Evolutionary conservation across 2,113 vertebrate genomes (phyloP).

Genomic region (Rhea pennata): DNA sequence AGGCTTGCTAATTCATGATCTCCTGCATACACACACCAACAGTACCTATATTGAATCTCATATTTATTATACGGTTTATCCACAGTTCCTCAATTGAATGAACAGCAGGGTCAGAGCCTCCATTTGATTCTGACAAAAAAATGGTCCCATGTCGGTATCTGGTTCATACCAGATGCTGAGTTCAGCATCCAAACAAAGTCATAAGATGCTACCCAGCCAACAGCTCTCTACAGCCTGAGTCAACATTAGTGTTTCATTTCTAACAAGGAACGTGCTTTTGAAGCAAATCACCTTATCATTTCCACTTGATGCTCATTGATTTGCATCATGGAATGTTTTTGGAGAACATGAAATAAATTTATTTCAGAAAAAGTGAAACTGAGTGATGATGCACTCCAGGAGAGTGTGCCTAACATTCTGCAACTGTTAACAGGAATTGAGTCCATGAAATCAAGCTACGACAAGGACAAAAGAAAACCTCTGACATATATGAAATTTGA

Average conservation of each 20-base stretch:
- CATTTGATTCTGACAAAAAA: background rate
- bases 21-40: background rate
- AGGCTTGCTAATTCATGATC: background rate
- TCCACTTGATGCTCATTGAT: background rate
- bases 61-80: background rate
- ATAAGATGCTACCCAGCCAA: background rate
- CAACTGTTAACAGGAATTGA: background rate
- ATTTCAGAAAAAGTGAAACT: background rate
- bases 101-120: background rate
- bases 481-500: background rate
- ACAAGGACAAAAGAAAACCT: rapidly evolving
- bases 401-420: background rate
- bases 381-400: background rate
- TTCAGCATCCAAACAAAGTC: background rate
- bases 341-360: background rate
- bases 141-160: background rate
- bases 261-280: background rate
- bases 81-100: background rate
- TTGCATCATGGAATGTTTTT: background rate
- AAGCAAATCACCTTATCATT: background rate
- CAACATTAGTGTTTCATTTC: background rate
- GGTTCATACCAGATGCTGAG: background rate
- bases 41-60: background rate
- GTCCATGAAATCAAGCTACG: background rate
- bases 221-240: background rate